These are phyloP conservation scores for Smutsia gigantea DNA, from an alignment of 2,797 vertebrate genomes.

Conservation along the genomic window DNA sequence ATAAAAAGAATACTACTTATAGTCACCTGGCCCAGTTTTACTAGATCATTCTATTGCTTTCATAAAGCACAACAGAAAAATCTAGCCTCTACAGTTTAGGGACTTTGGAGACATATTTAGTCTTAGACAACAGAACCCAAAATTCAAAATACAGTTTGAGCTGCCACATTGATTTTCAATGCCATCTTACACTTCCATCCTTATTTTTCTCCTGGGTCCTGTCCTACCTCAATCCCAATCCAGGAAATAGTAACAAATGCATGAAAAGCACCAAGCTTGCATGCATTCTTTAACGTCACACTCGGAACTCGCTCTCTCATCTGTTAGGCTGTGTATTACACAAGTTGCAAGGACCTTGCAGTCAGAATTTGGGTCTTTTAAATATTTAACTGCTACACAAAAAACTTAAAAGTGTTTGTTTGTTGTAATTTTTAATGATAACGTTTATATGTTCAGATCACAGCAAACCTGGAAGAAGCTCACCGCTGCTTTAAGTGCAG, in stretches of 20 bases:
- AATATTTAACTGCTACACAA: not conserved
- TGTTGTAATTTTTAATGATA: not conserved
- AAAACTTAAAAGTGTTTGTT: not conserved
- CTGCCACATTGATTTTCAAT: not conserved
- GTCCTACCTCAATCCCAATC: not conserved
- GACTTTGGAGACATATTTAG: not conserved
- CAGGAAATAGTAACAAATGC: not conserved
- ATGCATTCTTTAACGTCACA: not conserved
- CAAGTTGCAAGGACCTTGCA: not conserved
- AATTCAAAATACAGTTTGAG: not conserved
- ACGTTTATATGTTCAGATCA: slow-evolving; percentile 76
- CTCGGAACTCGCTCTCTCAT: not conserved
- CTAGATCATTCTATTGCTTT: not conserved
- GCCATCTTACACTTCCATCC: not conserved
- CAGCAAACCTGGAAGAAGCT: slow-evolving; percentile 84
- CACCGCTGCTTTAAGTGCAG: slow-evolving; percentile 83
- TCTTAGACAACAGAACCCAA: not conserved
- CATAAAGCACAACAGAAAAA: not conserved
- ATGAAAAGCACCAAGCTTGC: not conserved
- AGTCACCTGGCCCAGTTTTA: not conserved
- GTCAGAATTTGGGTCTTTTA: not conserved
- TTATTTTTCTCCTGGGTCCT: not conserved
- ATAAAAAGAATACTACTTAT: not conserved
- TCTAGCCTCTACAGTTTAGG: not conserved
- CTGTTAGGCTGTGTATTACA: not conserved